Evolutionary conservation across 2,797 vertebrate species (phyloP).

Genomic region (Synaphobranchus kaupii): DNA sequence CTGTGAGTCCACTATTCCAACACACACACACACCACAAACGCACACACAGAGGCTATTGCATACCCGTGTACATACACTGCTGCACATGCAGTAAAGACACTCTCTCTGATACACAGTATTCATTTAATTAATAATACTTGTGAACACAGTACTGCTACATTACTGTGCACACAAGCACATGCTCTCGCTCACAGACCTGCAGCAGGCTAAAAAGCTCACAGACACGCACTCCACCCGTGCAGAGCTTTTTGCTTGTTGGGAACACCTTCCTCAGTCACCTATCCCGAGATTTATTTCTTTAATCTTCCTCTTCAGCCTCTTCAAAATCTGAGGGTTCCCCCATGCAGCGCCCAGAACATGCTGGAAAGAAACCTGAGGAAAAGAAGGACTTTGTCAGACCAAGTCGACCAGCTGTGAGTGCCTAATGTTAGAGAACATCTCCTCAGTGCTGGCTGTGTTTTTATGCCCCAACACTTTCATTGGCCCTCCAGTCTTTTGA

Average conservation of each 20-base stretch:
- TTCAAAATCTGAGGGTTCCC: conserved; percentile 83
- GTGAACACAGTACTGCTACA: not conserved
- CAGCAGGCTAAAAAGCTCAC: not conserved
- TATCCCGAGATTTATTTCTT: conserved; percentile 23
- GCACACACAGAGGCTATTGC: not conserved
- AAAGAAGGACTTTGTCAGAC: conserved; percentile 77
- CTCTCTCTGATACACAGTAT: not conserved
- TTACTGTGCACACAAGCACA: not conserved
- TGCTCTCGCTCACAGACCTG: not conserved
- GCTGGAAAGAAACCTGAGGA: conserved; percentile 80
- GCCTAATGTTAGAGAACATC: not conserved
- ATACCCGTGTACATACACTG: not conserved
- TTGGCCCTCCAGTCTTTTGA: not conserved
- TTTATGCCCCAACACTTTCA: not conserved
- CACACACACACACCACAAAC: not conserved
- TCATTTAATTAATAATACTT: not conserved
- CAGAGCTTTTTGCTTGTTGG: not conserved
- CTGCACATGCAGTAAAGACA: not conserved
- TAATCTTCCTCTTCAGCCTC: conserved; percentile 67
- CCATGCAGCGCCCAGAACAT: conserved; percentile 79
- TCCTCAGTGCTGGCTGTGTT: not conserved
- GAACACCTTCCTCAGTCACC: conserved; percentile 10
- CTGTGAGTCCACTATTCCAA: conserved; percentile 72
- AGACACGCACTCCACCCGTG: not conserved
- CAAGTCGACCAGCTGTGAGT: conserved; percentile 86